Percentiles rank a stretch among this genome's conserved stretches.
Conservation (phyloP, 2,888 invertebrate genomes). For the Leptinotarsa peninsularis region DNA sequence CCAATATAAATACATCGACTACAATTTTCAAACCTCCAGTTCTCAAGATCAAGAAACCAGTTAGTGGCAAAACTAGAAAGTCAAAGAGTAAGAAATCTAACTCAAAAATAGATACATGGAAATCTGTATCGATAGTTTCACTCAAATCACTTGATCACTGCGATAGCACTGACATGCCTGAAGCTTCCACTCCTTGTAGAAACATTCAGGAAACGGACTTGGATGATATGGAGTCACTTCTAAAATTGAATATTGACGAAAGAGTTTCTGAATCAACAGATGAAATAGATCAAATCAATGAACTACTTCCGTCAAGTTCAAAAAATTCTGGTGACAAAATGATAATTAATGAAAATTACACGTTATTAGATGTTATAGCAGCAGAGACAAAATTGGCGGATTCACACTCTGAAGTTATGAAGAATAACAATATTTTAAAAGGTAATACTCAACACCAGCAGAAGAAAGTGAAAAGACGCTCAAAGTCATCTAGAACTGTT, state of each 20-base stretch:
- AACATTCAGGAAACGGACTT: neutral
- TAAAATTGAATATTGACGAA: too few relatives aligned
- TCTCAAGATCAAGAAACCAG: neutral
- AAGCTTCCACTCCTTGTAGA: neutral
- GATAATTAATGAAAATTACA: neutral
- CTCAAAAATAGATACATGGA: neutral
- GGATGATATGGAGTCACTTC: too few relatives aligned
- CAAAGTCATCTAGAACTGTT: neutral
- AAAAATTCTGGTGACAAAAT: too few relatives aligned
- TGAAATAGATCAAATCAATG: too few relatives aligned
- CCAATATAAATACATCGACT: neutral
- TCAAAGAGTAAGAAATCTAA: neutral
- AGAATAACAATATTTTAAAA: neutral
- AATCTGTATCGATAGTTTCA: neutral
- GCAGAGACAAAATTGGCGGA: neutral
- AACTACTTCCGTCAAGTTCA: too few relatives aligned
- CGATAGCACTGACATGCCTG: neutral
- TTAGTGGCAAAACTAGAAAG: neutral
- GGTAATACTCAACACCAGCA: neutral
- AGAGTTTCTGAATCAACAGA: too few relatives aligned
- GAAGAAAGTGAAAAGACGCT: neutral
- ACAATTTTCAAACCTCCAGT: neutral
- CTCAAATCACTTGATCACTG: neutral
- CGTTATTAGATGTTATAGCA: neutral
- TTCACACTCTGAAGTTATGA: neutral